Conservation (phyloP, 1,140 invertebrate species). For the Drosophila varians region DNA sequence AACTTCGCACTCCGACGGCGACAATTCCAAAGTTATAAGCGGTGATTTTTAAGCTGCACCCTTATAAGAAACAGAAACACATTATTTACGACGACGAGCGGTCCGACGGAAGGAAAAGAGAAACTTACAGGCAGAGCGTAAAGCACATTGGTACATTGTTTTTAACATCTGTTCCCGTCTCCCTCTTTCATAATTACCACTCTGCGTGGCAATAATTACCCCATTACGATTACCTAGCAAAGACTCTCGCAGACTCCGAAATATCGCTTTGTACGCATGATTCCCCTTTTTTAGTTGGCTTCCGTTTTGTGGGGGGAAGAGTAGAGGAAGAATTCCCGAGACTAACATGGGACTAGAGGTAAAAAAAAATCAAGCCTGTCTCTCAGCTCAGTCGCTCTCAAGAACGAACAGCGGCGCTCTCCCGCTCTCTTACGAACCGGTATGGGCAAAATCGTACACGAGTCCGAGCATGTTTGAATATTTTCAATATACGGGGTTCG, state of each 20-base stretch:
- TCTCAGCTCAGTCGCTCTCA: no score
- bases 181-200: constrained; percentile 71
- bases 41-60: constrained; percentile 61
- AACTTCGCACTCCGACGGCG: constrained; percentile 26
- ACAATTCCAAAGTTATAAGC: constrained; percentile 56
- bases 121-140: constrained; percentile 15
- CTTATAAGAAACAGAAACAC: constrained; percentile 34
- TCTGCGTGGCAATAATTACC: constrained; percentile 75
- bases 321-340: not conserved
- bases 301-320: constrained; percentile 1
- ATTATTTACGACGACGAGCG: not conserved
- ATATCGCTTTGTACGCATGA: constrained; percentile 30
- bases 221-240: constrained; percentile 36
- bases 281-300: constrained; percentile 11
- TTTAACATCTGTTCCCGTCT: constrained; percentile 57
- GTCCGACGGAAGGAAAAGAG: constrained; percentile 7
- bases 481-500: no score
- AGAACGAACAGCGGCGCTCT: no score
- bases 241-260: constrained; percentile 26
- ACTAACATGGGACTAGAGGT: not conserved
- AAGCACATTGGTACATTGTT: constrained; percentile 68
- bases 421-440: no score
- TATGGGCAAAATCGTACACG: no score
- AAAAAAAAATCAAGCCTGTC: constrained; percentile 6
- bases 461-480: no score